Evolutionary conservation across 2,888 invertebrate genomes (phyloP).

Genomic region (Lepas anatifera): DNA sequence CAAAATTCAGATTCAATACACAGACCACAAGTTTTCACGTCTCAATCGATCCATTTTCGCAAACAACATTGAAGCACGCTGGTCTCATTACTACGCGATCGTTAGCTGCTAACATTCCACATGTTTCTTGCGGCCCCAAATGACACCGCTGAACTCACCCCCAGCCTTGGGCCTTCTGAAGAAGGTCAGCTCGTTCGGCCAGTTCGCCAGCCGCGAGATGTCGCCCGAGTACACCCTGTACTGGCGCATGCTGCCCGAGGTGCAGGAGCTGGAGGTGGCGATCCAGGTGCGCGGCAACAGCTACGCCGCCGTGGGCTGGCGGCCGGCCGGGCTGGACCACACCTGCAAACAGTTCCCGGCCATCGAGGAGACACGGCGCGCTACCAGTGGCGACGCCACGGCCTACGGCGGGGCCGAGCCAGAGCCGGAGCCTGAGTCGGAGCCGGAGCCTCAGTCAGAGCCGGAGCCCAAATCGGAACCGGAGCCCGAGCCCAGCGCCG

Average conservation of each 20-base stretch:
- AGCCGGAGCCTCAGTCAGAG: background rate
- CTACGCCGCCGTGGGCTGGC: conserved; percentile 86
- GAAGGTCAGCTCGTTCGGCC: conserved; percentile 54
- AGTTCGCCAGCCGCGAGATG: conserved; percentile 56
- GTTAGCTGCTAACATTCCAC: too few species aligned
- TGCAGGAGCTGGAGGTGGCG: conserved; percentile 74
- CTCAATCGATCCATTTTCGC: too few species aligned
- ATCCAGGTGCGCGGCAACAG: conserved; percentile 77
- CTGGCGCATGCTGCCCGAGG: conserved; percentile 70
- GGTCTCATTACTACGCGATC: too few species aligned
- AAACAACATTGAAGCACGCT: too few species aligned
- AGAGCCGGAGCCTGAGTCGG: too few species aligned
- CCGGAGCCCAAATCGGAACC: conserved; percentile 28
- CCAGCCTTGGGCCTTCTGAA: background rate
- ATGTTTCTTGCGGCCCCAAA: too few species aligned
- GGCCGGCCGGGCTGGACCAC: conserved; percentile 51
- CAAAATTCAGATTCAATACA: too few species aligned
- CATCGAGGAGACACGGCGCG: conserved; percentile 32
- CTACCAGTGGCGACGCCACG: background rate
- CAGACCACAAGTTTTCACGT: too few species aligned
- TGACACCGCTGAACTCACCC: too few species aligned
- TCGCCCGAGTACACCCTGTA: conserved; percentile 64
- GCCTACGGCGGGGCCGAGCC: too few species aligned
- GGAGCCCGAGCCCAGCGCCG: conserved; percentile 7
- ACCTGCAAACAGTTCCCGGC: conserved; percentile 69